Evolutionary conservation across 2,888 invertebrate species (phyloP).

Genomic region (Apomyelois bistriatella): DNA sequence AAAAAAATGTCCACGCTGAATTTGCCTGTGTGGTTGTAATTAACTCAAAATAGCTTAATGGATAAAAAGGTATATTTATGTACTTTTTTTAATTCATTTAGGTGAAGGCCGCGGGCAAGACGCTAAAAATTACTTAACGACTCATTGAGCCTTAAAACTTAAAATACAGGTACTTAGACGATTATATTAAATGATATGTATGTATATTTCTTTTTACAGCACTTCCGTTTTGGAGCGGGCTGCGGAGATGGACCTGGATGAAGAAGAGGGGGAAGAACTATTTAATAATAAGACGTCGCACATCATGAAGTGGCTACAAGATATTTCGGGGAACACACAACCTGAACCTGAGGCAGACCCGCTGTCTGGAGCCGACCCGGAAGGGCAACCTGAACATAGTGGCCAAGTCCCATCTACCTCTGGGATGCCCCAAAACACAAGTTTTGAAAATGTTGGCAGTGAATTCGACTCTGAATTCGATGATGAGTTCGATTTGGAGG

Average conservation of each 20-base stretch:
- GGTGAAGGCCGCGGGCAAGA: too few species aligned
- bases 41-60: too few species aligned
- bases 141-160: too few species aligned
- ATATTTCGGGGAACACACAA: not conserved
- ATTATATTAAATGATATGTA: too few species aligned
- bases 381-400: not conserved
- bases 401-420: not conserved
- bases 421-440: not conserved
- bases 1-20: too few species aligned
- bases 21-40: too few species aligned
- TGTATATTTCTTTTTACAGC: not conserved
- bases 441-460: not conserved
- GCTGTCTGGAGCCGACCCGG: too few species aligned
- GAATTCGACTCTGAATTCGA: not conserved
- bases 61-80: too few species aligned
- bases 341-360: too few species aligned
- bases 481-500: not conserved
- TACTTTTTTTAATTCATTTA: too few species aligned
- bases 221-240: not conserved
- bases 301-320: not conserved
- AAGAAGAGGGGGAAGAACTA: constrained; percentile 3
- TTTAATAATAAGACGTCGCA: not conserved
- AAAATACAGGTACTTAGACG: too few species aligned
- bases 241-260: not conserved
- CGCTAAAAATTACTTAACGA: too few species aligned